phyloP scores from a whole-genome alignment of 2,113 vertebrate species.

The Scopus umbretta region DNA sequence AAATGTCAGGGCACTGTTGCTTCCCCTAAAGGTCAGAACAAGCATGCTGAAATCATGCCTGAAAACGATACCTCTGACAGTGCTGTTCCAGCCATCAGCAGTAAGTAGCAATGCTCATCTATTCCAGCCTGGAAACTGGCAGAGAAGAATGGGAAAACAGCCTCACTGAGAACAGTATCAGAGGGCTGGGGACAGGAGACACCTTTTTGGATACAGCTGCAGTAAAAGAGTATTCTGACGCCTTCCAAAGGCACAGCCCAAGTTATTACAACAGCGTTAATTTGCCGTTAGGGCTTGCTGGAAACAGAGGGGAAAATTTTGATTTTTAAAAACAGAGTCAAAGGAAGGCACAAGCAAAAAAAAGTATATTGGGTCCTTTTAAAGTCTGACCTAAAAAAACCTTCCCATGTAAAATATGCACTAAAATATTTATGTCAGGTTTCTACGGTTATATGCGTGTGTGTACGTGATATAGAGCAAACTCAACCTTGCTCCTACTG shows the following conservation, averaged over 20 bases:
- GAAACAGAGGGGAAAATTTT: not conserved
- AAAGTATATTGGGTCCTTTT: not conserved
- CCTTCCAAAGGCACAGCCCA: not conserved
- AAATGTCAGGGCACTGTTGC: conserved; percentile 39
- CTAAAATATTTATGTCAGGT: conserved; percentile 37
- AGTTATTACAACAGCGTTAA: not conserved
- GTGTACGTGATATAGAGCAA: not conserved
- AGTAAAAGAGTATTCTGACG: not conserved
- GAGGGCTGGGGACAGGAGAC: not conserved
- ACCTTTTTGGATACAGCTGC: not conserved
- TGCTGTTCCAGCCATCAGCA: not conserved
- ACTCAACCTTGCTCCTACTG: not conserved
- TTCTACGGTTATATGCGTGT: not conserved
- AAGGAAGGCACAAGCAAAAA: not conserved
- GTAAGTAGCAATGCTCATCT: not conserved
- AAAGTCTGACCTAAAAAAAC: conserved; percentile 40
- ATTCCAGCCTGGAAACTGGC: conserved; percentile 5
- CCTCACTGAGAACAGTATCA: not conserved
- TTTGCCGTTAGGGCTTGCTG: not conserved
- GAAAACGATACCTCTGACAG: conserved; percentile 20
- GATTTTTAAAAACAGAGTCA: not conserved
- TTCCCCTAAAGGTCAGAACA: conserved; percentile 45
- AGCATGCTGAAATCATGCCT: not conserved
- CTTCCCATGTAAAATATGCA: not conserved
- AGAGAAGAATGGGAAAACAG: not conserved